Evolutionary conservation across 2,888 invertebrate genomes (phyloP).

Genomic region (Clunio marinus): DNA sequence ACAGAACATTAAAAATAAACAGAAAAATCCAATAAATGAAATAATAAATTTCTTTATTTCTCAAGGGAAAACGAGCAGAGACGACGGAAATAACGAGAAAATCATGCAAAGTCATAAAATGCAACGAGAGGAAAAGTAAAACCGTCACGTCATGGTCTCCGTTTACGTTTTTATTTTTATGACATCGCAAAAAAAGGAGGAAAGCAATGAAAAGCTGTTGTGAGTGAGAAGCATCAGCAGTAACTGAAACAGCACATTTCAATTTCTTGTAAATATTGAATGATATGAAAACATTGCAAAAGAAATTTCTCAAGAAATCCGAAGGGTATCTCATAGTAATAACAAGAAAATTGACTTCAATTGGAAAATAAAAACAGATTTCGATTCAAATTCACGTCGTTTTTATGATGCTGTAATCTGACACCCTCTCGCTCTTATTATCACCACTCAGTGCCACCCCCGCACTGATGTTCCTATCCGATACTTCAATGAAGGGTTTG

Average conservation of each 20-base stretch:
- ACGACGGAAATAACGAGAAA: not conserved
- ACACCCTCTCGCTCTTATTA: slow-evolving; percentile 29
- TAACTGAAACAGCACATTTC: not conserved
- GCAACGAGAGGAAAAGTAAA: slow-evolving; percentile 17
- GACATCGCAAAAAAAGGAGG: not conserved
- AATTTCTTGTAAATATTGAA: slow-evolving; percentile 9
- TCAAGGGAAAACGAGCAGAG: slow-evolving; percentile 6
- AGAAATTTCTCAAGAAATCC: not conserved
- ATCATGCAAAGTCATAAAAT: slow-evolving; percentile 34
- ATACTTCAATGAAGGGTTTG: slow-evolving; percentile 14
- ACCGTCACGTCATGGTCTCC: slow-evolving; percentile 26
- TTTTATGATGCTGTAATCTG: slow-evolving; percentile 20
- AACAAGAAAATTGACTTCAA: slow-evolving; percentile 23
- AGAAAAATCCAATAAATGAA: slow-evolving; percentile 31
- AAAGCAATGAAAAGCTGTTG: no score
- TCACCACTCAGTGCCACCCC: not conserved
- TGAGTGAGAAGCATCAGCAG: no score
- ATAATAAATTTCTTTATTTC: slow-evolving; percentile 36
- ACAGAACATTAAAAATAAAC: slow-evolving; percentile 29
- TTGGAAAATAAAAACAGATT: slow-evolving; percentile 33
- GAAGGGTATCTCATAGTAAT: not conserved
- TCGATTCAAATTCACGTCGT: slow-evolving; percentile 29
- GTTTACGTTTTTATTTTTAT: slow-evolving; percentile 16
- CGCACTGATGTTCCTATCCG: not conserved
- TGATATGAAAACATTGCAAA: no score